These are phyloP conservation scores for Microctonus brassicae DNA, from an alignment of 2,888 invertebrate genomes.

Conservation along the genomic window DNA sequence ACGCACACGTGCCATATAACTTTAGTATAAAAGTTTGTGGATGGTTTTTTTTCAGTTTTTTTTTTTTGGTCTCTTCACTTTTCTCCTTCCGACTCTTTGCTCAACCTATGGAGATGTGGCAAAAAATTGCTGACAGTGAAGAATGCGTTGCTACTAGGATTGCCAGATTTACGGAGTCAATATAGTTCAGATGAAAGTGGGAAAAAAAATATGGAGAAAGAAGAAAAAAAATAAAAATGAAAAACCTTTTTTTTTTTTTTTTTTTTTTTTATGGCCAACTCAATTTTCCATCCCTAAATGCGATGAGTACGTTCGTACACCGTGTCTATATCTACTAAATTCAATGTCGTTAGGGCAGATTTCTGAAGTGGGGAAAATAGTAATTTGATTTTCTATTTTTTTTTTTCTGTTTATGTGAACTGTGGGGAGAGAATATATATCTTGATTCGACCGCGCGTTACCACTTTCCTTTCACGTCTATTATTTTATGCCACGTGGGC, in stretches of 20 bases:
- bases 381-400: constrained; percentile 23
- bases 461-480: not conserved
- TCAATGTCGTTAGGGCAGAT: constrained; percentile 23
- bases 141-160: constrained; percentile 31
- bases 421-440: not conserved
- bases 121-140: constrained; percentile 39
- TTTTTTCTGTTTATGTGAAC: constrained; percentile 4
- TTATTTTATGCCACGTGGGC: constrained; percentile 14
- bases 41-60: not conserved
- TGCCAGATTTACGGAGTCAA: constrained; percentile 32
- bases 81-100: constrained; percentile 14
- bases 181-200: constrained; percentile 13
- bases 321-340: constrained; percentile 6
- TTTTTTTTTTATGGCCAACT: constrained; percentile 24
- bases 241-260: constrained; percentile 23
- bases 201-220: constrained; percentile 13
- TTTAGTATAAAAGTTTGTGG: not conserved
- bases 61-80: constrained; percentile 10
- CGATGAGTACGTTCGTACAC: not conserved
- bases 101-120: constrained; percentile 19
- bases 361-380: constrained; percentile 22
- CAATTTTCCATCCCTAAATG: constrained; percentile 30
- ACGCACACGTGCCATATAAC: not conserved
- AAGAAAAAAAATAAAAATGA: constrained; percentile 4
- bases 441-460: not conserved